Base-by-base conservation (phyloP, 2,888 invertebrate species). In the Ctenicera cuprea region DNA sequence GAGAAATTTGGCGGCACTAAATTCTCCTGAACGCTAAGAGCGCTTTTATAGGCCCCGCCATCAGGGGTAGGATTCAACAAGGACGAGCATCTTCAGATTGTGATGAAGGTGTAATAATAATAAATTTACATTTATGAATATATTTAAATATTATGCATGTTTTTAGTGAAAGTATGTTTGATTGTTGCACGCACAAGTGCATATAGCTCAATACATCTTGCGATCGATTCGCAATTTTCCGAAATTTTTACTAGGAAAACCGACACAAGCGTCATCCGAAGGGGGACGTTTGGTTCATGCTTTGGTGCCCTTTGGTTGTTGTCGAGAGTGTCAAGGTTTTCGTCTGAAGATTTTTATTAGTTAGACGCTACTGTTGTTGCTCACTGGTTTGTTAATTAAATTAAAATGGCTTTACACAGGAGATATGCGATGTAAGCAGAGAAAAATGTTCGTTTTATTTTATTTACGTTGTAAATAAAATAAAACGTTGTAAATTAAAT, bases 31-130 rank as follows among this genome's bases (percentile, higher is more conserved):
- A 7, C 0, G 37, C 16, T 3, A 3, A 22, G 43, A 33, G 50
- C 45, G 50, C 5, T 12, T 65, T 63, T 73, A 68, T 74, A 73
- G 68, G 59, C 66, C 63, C 41, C 22, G 3, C 52, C 38, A 54
- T 41, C 37, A 69, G 71, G 72, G 69, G 69, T 69, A 62, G 62
- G 54, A 61, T 63, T 64, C 63, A 26, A 50, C 64, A 75, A 73
- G 75, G 75, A 69, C 72, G 26, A 18, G 37, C 70, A 65, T 64
- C 68, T 67, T 65, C 71, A 59, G 16, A 37, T 18, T 22, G 30
- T 12, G 41, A 50, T 20, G 62, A 62, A 75, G 72, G 45, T 59
- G 71, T 68, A 30, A 64, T 68, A 54, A 30, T 50, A 16, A 33
- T 33, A 33, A 33, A 48, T 71, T 74, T 54, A 50, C 61, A 73